Base-by-base conservation (phyloP, 2,113 vertebrate species). In the Nicator chloris region DNA sequence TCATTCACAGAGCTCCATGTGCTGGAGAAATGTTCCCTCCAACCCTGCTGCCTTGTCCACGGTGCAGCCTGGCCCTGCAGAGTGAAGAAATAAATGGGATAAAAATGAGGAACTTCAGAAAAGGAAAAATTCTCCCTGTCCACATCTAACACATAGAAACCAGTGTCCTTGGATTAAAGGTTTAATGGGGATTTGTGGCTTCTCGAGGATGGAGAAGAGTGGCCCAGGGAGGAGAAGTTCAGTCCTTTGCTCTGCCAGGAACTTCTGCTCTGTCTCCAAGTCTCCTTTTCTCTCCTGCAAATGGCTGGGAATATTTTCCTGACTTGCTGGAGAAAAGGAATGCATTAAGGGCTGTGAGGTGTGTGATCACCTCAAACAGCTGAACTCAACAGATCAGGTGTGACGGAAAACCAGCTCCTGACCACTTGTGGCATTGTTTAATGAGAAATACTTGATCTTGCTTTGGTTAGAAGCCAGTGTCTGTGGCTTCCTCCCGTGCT, bases 71-170 rank as follows among this genome's bases (percentile, higher is more conserved):
- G 56, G 68, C 76, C 50, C 13, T 83, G 93, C 65, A 75, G 61
- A 76, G 68, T 17, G 69, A 53, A 54, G 60, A 13, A 80, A 70
- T 51, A 93, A 92, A 88, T 30, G 56, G 85, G 82, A 57, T 65
- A 42, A 85, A 92, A 93, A 63, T 15, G 45, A 54, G 31, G 50
- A 50, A 28, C 35, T 70, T 5, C 0, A 0, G 56, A 42, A 49
- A 50, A 39, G 45, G 27, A 44, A 75, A 77, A 88, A 50, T 30
- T 12, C 2, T 16, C 8, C 5, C 3, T 13, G 16, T 45, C 37
- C 0, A 0, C 26, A 26, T 30, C 31, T 31, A 23, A 1, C 6
- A 24, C 54, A 9, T 2, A 44, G 18, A 65, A 76, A 11, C 10
- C 16, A 8, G 17, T 3, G 7, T 5, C 51, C 20, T 37, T 68